These are phyloP conservation scores for Chiridota heheva DNA, from an alignment of 35 echinoderm and acorn worm species.

Conservation along the genomic window DNA sequence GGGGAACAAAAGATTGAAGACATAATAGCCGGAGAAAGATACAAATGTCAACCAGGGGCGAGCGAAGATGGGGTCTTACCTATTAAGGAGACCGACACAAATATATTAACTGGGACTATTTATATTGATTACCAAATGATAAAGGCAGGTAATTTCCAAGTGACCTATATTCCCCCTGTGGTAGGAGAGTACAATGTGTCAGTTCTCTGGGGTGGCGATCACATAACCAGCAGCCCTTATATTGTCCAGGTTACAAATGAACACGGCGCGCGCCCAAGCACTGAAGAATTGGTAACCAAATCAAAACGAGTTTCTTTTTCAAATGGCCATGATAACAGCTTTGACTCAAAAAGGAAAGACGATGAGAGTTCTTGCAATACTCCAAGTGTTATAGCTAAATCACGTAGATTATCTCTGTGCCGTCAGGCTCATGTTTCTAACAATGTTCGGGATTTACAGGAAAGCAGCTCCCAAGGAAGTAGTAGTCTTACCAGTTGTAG, in stretches of 20 bases:
- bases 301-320: constrained; percentile 66
- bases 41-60: too few species aligned
- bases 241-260: constrained; percentile 43
- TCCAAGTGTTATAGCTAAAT: background rate
- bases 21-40: too few species aligned
- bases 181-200: constrained; percentile 54
- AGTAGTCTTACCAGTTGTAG: background rate
- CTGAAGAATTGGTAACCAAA: too few species aligned
- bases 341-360: background rate
- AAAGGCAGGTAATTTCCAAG: constrained; percentile 73
- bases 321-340: constrained; percentile 15
- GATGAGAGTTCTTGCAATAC: background rate
- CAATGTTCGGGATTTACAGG: background rate
- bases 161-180: constrained; percentile 67
- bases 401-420: constrained; percentile 18
- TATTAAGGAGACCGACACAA: too few species aligned
- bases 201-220: constrained; percentile 83
- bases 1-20: too few species aligned
- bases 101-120: constrained; percentile 39
- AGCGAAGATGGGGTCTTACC: too few species aligned
- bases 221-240: constrained; percentile 90
- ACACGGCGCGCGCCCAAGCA: background rate
- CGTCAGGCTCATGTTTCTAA: constrained; percentile 1
- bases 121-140: constrained; percentile 78
- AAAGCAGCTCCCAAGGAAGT: background rate